Evolutionary conservation across 2,888 invertebrate genomes (phyloP), one percentile per base, ranked within the genome.

Genomic region (Heliconius erato): DNA sequence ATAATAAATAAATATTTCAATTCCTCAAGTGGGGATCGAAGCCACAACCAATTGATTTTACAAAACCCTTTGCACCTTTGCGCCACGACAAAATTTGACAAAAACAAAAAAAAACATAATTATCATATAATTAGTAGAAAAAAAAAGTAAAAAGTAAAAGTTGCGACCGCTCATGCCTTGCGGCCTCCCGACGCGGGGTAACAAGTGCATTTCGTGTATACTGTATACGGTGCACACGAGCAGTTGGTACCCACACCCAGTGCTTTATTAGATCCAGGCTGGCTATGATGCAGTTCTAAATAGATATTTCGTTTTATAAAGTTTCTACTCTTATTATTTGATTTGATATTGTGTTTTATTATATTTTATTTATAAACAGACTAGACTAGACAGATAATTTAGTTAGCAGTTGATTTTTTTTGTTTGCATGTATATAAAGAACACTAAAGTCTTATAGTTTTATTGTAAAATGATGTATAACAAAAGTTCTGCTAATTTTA

Each of bases 201-300:
- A 49, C 77, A 68, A n/a, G 14, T 85, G 26, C 76, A 59, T n/a
- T 71, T 44, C n/a, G 71, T 71, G 72, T 72, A 72, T 44, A 72
- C 26, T 71, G 72, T 72, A 72, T 44, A 72, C 26, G 49, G 26
- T 78, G 84, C 85, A 85, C 82, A 80, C 71, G 85, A 85, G 77
- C 86, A 85, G 84, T 86, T 76, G 85, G 83, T 85, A 79, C 82
- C 84, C 85, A 86, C 84, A 79, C 82, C 85, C 86, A 86, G 86
- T 84, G 85, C 85, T 85, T 84, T 87, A 86, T 87, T 86, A 86
- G 83, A 86, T 84, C 82, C 86, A 78, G 86, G 81, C 86, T 86
- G 87, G 86, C 79, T 86, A 87, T 85, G 84, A 82, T 81, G 84
- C 84, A 86, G 82, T 69, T 82, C 84, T 84, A 86, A 86, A 85